Conservation (phyloP, 2,888 invertebrate species). For the Drosophila neotestacea region DNA sequence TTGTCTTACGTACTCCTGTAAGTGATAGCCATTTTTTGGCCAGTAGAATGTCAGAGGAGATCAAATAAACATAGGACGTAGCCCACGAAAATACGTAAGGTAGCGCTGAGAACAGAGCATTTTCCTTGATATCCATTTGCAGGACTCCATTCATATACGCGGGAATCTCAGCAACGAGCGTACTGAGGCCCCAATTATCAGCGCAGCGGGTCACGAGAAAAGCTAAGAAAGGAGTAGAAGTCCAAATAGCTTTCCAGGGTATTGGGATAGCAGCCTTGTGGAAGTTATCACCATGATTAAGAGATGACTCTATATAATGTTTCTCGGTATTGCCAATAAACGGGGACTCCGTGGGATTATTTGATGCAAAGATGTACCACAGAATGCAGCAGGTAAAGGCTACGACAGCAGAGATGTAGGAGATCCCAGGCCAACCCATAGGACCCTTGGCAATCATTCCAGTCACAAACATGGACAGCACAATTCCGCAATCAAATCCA, state of each 20-base stretch:
- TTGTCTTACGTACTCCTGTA: conserved; percentile 74
- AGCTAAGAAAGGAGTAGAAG: conserved; percentile 88
- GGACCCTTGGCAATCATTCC: conserved; percentile 6
- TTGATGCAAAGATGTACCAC: conserved; percentile 87
- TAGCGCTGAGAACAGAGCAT: conserved; percentile 86
- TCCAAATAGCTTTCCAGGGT: conserved; percentile 89
- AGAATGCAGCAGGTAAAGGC: conserved; percentile 86
- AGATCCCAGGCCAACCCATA: conserved; percentile 6
- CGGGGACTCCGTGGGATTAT: conserved; percentile 86
- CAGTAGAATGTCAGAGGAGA: conserved; percentile 85
- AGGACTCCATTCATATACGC: conserved; percentile 89
- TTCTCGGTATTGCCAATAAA: conserved; percentile 87
- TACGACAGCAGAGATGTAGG: conserved; percentile 84
- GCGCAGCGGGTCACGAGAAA: conserved; percentile 87
- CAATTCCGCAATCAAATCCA: conserved; percentile 89
- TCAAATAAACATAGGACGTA: conserved; percentile 85
- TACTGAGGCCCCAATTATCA: conserved; percentile 91
- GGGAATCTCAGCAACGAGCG: conserved; percentile 89
- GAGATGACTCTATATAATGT: conserved; percentile 87
- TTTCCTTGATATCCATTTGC: conserved; percentile 87
- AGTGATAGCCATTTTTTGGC: conserved; percentile 83
- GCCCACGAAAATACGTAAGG: conserved; percentile 87
- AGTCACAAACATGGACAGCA: conserved; percentile 75
- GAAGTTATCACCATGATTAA: conserved; percentile 56
- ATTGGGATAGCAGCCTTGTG: conserved; percentile 83